These are phyloP conservation scores for Rhegmatorhina hoffmannsi DNA, from an alignment of 2,113 vertebrate species.

Conservation along the genomic window DNA sequence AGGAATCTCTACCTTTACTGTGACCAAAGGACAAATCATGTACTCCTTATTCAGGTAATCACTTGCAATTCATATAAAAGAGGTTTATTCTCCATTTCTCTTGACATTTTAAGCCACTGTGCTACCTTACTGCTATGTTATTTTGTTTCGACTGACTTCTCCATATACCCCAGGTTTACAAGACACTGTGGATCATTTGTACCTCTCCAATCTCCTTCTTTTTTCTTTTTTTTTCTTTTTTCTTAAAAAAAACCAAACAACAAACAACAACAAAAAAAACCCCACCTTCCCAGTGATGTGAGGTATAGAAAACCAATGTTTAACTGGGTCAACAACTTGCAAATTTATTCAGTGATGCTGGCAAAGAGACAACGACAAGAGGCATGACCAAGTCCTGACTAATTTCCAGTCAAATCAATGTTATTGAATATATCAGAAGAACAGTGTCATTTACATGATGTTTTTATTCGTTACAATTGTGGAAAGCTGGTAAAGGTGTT, in stretches of 20 bases:
- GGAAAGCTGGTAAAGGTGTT: neutral
- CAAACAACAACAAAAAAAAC: neutral
- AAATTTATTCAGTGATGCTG: slow-evolving; percentile 18
- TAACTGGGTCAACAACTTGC: slow-evolving; percentile 10
- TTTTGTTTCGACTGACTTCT: neutral
- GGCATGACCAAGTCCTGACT: neutral
- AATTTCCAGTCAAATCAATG: slow-evolving; percentile 25
- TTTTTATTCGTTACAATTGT: neutral
- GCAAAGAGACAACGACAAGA: slow-evolving; percentile 17
- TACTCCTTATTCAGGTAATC: neutral
- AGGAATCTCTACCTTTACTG: neutral
- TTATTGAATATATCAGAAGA: neutral
- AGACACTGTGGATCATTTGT: neutral
- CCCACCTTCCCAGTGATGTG: neutral
- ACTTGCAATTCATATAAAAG: neutral
- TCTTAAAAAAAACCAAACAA: too few species aligned
- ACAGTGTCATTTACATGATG: neutral
- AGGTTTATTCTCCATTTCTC: neutral
- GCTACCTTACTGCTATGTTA: neutral
- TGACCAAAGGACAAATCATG: neutral
- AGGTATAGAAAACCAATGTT: neutral
- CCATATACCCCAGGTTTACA: neutral
- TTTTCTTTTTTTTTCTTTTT: too few species aligned
- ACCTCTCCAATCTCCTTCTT: neutral
- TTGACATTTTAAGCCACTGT: neutral